A percentile compares a stretch with the other conserved stretches of the same genome.
Conservation (phyloP, 2,113 vertebrate genomes). For the Rostratula benghalensis region DNA sequence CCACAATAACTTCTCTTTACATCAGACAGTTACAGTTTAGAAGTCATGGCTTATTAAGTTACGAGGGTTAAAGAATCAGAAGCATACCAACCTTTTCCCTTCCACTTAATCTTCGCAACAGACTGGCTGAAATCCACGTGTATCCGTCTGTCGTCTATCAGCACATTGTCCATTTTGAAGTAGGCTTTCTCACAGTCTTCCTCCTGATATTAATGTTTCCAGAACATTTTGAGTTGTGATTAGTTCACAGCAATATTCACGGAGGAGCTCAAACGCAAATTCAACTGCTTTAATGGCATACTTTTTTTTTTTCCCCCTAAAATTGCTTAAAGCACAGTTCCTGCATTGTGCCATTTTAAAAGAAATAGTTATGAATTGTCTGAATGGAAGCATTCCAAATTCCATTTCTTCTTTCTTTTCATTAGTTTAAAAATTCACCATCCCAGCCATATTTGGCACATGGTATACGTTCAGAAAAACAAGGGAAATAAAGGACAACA, state of each 20-base stretch:
- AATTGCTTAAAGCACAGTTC: not conserved
- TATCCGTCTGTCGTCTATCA: slow-evolving; percentile 95
- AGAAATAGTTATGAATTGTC: not conserved
- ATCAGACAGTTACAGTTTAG: not conserved
- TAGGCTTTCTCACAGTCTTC: slow-evolving; percentile 98
- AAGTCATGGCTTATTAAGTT: not conserved
- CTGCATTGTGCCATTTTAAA: not conserved
- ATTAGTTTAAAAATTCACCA: not conserved
- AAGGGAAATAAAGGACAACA: not conserved
- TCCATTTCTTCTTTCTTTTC: not conserved
- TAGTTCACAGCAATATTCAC: not conserved
- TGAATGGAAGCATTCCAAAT: not conserved
- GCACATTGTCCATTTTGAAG: slow-evolving; percentile 99
- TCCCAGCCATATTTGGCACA: not conserved
- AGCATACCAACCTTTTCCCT: slow-evolving; percentile 87
- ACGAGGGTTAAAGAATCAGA: not conserved
- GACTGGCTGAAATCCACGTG: slow-evolving; percentile 99
- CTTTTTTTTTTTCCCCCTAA: not conserved
- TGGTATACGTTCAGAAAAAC: not conserved
- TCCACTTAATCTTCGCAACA: slow-evolving; percentile 96
- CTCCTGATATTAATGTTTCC: slow-evolving; percentile 72
- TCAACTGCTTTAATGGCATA: not conserved
- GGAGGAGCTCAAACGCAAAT: slow-evolving; percentile 9
- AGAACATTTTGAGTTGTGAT: not conserved
- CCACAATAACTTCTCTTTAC: not conserved